phyloP scores from a whole-genome alignment of 2,113 vertebrate species.

The Aldabrachelys gigantea region DNA sequence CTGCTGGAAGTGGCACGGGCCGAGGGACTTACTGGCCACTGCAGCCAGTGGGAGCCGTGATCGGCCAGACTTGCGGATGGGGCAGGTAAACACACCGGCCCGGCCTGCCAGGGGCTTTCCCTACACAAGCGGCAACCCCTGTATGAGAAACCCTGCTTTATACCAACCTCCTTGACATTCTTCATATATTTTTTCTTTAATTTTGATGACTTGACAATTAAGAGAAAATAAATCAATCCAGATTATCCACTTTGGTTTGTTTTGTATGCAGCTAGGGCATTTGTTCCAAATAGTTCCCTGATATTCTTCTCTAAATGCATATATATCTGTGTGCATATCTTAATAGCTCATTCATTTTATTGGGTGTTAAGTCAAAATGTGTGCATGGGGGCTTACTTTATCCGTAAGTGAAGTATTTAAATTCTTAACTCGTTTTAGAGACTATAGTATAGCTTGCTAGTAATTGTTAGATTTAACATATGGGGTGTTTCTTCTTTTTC shows the following conservation, averaged over 20 bases:
- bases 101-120: too few relatives aligned
- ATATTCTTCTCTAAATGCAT: neutral
- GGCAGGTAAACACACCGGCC: too few relatives aligned
- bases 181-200: neutral
- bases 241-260: neutral
- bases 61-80: too few relatives aligned
- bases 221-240: neutral
- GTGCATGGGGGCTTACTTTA: neutral
- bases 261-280: neutral
- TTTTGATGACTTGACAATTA: neutral
- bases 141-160: neutral
- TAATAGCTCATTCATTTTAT: neutral
- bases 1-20: too few relatives aligned
- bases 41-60: too few relatives aligned
- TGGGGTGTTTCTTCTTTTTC: neutral
- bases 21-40: too few relatives aligned
- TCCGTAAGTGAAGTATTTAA: neutral
- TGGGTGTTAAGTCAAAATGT: neutral
- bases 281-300: neutral
- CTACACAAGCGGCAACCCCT: too few relatives aligned
- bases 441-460: neutral
- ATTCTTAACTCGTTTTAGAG: neutral
- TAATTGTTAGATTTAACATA: neutral
- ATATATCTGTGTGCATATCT: neutral
- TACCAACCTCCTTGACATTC: neutral